Evolutionary conservation across 2,888 invertebrate species (phyloP), one percentile per base, ranked within the genome.

Genomic region (Tethea ocularis): DNA sequence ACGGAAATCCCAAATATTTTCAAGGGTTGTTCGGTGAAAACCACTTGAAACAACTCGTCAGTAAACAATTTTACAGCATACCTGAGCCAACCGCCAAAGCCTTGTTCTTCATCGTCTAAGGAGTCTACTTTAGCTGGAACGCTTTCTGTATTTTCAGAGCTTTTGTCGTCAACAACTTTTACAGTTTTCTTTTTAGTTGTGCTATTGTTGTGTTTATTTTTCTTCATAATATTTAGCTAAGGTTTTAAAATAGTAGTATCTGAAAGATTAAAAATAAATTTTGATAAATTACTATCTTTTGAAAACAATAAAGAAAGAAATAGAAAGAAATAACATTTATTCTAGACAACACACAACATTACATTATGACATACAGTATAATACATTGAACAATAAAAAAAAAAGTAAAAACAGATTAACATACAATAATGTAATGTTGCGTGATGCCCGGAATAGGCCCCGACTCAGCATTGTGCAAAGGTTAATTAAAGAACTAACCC

Each of bases 81-180:
- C 92, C 83, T 87, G 7, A 92, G 82, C 92, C 92, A 92, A 22
- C 91, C 89, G 23, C 91, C 89, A 63, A 92, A 92, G 4, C 92
- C 91, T 66, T 87, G 87, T 24, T 92, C 88, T 54, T 90, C 91
- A 56, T 92, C 91, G 61, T 92, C 92, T 41, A 90, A 74, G 10
- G 81, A 76, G 59, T 84, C 83, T 26, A 69, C 64, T 58, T 73
- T 75, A 0, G 51, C 66, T 2, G 70, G 60, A 2, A 58, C 60
- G 38, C 64, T 73, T 5, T 77, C 79, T 13, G 65, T 62, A n/a
- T 66, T 66, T 26, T 75, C 78, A 0, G 69, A 23, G 54, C 64
- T 62, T 63, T 74, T 77, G 17, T 72, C 72, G 54, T 82, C 79
- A 36, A 20, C 46, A 8, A 63, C 57, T 71, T 80, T 83, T 5